phyloP scores from a whole-genome alignment of 2,113 vertebrate species.

The Poeciliopsis turrubarensis region DNA sequence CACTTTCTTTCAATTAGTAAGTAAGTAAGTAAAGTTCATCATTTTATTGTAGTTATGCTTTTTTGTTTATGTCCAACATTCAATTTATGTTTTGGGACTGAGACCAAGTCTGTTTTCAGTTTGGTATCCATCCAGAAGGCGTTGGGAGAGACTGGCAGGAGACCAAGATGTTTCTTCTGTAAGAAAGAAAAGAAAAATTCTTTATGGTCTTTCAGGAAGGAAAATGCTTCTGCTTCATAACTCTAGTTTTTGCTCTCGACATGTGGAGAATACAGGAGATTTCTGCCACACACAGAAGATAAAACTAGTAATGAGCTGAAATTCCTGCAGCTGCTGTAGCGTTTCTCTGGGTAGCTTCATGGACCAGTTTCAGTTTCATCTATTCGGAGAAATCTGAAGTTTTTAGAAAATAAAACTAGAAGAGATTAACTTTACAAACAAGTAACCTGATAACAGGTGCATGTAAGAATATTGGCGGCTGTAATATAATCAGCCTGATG shows the following conservation, averaged over 20 bases:
- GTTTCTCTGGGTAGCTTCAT: background rate
- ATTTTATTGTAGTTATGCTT: too few species aligned
- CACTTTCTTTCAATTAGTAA: too few species aligned
- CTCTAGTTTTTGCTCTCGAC: background rate
- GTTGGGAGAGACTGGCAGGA: background rate
- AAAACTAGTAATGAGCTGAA: background rate
- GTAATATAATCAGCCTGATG: background rate
- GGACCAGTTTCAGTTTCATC: too few species aligned
- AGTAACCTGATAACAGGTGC: background rate
- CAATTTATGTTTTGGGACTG: too few species aligned
- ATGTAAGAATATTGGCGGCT: background rate
- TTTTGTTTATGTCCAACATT: too few species aligned
- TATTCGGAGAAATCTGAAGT: too few species aligned
- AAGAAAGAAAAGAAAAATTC: background rate
- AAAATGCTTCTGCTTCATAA: background rate
- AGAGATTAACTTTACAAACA: background rate
- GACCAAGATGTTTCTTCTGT: background rate
- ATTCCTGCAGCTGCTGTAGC: background rate
- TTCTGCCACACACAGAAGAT: background rate
- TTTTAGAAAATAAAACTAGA: background rate
- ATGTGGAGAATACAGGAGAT: background rate
- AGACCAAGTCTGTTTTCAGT: too few species aligned
- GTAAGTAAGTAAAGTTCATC: too few species aligned
- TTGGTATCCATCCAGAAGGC: too few species aligned
- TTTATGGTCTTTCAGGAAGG: too few species aligned